A percentile compares a stretch with the other conserved stretches of the same genome.
Evolutionary conservation across 2,113 vertebrate genomes (phyloP).

Genomic region (Poeciliopsis retropinna): DNA sequence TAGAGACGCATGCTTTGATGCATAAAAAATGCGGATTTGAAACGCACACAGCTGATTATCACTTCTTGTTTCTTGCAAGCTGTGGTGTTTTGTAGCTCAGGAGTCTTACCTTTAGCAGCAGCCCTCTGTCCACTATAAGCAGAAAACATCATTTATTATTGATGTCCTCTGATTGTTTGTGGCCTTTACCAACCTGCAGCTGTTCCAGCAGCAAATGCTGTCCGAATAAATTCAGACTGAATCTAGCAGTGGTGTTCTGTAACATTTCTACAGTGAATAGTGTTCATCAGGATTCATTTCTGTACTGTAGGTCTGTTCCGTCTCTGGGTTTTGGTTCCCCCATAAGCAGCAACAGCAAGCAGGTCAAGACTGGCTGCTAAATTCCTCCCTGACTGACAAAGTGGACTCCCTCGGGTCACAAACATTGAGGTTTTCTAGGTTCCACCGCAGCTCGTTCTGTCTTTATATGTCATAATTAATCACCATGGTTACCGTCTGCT

Average conservation of each 20-base stretch:
- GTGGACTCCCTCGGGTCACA: background rate
- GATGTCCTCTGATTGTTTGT: background rate
- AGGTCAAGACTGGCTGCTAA: slow-evolving; percentile 51
- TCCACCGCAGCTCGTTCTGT: background rate
- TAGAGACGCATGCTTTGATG: too few species aligned
- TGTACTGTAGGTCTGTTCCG: background rate
- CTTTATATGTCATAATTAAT: too few species aligned
- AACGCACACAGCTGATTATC: too few species aligned
- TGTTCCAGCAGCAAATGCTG: background rate
- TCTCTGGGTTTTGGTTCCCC: background rate
- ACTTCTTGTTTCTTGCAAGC: too few species aligned
- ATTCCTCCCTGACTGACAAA: slow-evolving; percentile 44
- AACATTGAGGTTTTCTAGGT: background rate
- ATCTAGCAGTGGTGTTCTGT: background rate
- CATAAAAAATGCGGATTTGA: too few species aligned
- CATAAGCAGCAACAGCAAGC: slow-evolving; percentile 1
- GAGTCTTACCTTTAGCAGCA: too few species aligned
- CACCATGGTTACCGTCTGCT: background rate
- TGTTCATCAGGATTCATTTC: background rate
- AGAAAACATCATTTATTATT: background rate
- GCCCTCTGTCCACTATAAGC: too few species aligned
- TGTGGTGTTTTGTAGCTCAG: too few species aligned
- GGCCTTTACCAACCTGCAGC: background rate
- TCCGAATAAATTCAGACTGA: background rate
- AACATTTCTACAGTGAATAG: background rate